Evolutionary conservation across 2,888 invertebrate genomes (phyloP), one percentile per base, ranked within the genome.

Genomic region (Cephus pulcher): DNA sequence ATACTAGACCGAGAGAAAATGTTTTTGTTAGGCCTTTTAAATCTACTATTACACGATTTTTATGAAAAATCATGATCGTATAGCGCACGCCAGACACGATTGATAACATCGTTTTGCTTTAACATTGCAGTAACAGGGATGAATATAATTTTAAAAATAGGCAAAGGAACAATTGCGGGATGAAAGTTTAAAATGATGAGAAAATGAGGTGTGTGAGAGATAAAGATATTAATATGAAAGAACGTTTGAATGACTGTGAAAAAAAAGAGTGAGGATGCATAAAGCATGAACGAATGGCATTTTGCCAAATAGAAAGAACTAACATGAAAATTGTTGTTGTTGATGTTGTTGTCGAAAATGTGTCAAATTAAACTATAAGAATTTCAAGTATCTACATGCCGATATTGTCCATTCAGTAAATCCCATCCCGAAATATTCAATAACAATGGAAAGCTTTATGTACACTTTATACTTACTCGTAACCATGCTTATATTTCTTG

Each of bases 301-400:
- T 82, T 81, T 79, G 84, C 82, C 80, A 80, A 84, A 84, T 83
- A 81, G 83, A 80, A 74, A 73, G 79, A 79, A 78, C 75, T 75
- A 80, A 80, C 79, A 79, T 71, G 85, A 80, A 87, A 88, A 85
- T 88, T 88, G 85, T 88, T 87, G 85, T 88, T 86, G 88, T 88
- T 89, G 87, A 88, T 90, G 88, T 88, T 86, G 84, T 86, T 90
- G 88, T 90, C 88, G 86, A 88, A 88, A 88, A 89, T 90, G 89
- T 90, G 90, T 90, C 89, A 89, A 90, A 90, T 89, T 90, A 87
- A 90, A 89, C 87, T 89, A 89, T 86, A 87, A 89, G 86, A 84
- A 87, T 89, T 90, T 88, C 87, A 88, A 88, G 82, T 83, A 89
- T 85, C 85, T 81, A 84, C 81, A 78, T 40, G 76, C 33, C 23